Evolutionary conservation across 2,797 vertebrate genomes (phyloP).

Genomic region (Rousettus madagascariensis): DNA sequence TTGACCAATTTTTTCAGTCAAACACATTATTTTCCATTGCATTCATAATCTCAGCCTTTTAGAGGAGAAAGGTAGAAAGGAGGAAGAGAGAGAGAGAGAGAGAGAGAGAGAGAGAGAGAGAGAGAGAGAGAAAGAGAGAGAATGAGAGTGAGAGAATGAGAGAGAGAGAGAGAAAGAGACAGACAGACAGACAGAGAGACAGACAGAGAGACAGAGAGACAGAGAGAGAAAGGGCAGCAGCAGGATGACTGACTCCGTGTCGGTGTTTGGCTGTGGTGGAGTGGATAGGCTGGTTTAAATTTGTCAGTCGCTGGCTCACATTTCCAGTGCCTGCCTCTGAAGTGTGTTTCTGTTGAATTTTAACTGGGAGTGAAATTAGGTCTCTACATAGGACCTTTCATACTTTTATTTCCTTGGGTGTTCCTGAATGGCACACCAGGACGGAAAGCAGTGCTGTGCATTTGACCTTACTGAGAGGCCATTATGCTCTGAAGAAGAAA

Average conservation of each 20-base stretch:
- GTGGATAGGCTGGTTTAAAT: conserved; percentile 80
- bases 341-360: conserved; percentile 78
- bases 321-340: conserved; percentile 77
- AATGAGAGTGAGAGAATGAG: no score
- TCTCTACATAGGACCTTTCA: conserved; percentile 73
- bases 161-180: accelerated
- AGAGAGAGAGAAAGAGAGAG: accelerated
- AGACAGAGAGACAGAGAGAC: accelerated
- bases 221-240: not conserved
- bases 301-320: conserved; percentile 78
- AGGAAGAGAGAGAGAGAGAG: accelerated
- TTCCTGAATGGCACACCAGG: conserved; percentile 81
- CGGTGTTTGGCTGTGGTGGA: conserved; percentile 45
- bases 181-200: accelerated
- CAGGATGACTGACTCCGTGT: conserved; percentile 67
- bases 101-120: accelerated
- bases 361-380: conserved; percentile 74
- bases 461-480: conserved; percentile 46
- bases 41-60: conserved; percentile 64
- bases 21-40: conserved; percentile 78
- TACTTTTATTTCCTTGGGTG: conserved; percentile 80
- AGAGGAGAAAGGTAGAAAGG: accelerated
- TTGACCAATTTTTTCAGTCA: conserved; percentile 73
- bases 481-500: conserved; percentile 62
- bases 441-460: conserved; percentile 34